phyloP scores from a whole-genome alignment of 1,140 invertebrate species.

The Bombus waltoni region DNA sequence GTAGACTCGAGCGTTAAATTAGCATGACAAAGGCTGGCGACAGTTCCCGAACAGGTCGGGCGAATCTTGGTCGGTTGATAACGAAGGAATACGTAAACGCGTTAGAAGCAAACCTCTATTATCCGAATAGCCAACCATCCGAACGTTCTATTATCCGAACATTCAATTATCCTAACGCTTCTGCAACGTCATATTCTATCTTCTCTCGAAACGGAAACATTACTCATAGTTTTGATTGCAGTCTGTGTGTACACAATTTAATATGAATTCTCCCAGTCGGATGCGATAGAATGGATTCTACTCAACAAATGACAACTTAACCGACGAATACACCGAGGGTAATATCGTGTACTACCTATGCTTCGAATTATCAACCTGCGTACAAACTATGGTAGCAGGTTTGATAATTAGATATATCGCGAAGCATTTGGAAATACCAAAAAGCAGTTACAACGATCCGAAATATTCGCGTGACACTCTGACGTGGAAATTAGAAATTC shows the following conservation, averaged over 20 bases:
- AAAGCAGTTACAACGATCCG: no score
- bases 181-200: not conserved
- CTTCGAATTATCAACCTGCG: not conserved
- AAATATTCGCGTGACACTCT: no score
- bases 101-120: slow-evolving; percentile 12
- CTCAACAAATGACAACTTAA: not conserved
- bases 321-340: not conserved
- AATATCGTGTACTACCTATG: not conserved
- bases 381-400: not conserved
- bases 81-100: slow-evolving; percentile 8
- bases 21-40: slow-evolving; percentile 17
- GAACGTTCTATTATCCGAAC: slow-evolving; percentile 22
- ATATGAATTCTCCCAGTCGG: not conserved
- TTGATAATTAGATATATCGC: not conserved
- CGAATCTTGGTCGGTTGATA: slow-evolving; percentile 7
- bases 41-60: not conserved
- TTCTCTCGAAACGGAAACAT: not conserved
- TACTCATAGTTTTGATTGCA: slow-evolving; percentile 3
- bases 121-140: not conserved
- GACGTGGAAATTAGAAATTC: not conserved
- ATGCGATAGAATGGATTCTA: not conserved
- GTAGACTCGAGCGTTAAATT: not conserved
- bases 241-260: no score
- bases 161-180: slow-evolving; percentile 23
- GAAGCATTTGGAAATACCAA: not conserved